These are phyloP conservation scores for Vulpes ferrilata DNA, from an alignment of 2,113 vertebrate species.

Conservation along the genomic window DNA sequence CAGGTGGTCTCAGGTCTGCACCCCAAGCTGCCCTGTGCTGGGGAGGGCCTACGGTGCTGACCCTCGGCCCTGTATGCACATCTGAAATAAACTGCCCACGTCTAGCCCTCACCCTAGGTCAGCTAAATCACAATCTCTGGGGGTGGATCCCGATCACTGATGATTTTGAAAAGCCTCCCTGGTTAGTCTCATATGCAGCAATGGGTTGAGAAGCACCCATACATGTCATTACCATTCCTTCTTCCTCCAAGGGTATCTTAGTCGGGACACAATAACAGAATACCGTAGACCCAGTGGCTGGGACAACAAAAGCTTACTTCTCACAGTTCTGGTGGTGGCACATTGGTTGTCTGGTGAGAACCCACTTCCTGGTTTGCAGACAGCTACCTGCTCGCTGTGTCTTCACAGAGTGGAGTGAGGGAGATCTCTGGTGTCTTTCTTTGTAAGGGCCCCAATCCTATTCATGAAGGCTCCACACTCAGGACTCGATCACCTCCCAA, in stretches of 20 bases:
- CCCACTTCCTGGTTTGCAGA: not conserved
- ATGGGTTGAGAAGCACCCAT: not conserved
- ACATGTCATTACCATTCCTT: not conserved
- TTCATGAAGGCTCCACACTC: not conserved
- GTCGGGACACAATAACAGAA: not conserved
- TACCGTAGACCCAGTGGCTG: not conserved
- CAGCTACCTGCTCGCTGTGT: not conserved
- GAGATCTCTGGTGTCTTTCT: not conserved
- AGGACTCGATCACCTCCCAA: not conserved
- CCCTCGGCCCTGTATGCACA: not conserved
- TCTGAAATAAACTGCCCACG: not conserved
- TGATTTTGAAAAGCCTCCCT: slow-evolving; percentile 34
- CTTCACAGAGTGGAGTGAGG: not conserved
- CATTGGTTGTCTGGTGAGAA: not conserved
- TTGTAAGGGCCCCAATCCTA: not conserved
- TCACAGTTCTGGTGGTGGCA: not conserved
- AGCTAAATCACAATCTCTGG: not conserved
- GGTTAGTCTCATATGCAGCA: not conserved
- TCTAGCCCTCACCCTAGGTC: not conserved
- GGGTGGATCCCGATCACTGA: not conserved
- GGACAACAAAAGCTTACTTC: not conserved
- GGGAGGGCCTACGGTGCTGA: not conserved
- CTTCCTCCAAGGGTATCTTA: not conserved
- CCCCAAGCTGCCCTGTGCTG: not conserved
- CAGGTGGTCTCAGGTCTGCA: not conserved